phyloP scores from a whole-genome alignment of 2,113 vertebrate genomes.

The Syrrhaptes paradoxus region DNA sequence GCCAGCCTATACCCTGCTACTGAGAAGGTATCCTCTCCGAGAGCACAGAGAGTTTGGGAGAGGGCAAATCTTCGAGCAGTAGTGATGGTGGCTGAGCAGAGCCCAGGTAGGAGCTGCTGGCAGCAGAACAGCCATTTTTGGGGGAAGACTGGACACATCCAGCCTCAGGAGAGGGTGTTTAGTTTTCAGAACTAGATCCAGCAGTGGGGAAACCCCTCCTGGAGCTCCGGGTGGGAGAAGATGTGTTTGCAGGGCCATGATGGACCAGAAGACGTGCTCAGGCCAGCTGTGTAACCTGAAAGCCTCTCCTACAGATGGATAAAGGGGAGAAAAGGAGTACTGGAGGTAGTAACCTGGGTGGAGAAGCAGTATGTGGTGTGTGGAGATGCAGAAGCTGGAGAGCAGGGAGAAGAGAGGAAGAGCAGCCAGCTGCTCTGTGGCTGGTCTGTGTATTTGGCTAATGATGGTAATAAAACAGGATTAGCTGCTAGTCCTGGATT shows the following conservation, averaged over 20 bases:
- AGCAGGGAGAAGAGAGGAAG: background rate
- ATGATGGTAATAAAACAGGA: constrained; percentile 43
- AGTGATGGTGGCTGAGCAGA: background rate
- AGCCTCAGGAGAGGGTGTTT: background rate
- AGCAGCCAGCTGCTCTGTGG: background rate
- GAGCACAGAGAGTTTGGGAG: background rate
- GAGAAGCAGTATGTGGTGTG: background rate
- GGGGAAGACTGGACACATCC: background rate
- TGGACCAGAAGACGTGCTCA: background rate
- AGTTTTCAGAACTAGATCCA: background rate
- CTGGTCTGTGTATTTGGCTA: background rate
- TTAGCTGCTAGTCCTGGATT: constrained; percentile 18
- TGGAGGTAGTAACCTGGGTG: background rate
- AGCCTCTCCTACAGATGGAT: background rate
- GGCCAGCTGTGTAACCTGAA: background rate
- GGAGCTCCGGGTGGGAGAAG: background rate
- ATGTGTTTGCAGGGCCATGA: background rate
- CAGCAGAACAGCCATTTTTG: background rate
- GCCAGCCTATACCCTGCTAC: background rate
- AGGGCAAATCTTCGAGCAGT: background rate
- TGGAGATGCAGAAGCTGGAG: background rate
- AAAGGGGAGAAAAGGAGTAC: background rate
- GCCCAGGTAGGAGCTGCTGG: background rate
- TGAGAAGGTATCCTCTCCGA: background rate
- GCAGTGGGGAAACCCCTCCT: background rate